phyloP scores from a whole-genome alignment of 2,888 invertebrate species.

The Halictus ligatus region DNA sequence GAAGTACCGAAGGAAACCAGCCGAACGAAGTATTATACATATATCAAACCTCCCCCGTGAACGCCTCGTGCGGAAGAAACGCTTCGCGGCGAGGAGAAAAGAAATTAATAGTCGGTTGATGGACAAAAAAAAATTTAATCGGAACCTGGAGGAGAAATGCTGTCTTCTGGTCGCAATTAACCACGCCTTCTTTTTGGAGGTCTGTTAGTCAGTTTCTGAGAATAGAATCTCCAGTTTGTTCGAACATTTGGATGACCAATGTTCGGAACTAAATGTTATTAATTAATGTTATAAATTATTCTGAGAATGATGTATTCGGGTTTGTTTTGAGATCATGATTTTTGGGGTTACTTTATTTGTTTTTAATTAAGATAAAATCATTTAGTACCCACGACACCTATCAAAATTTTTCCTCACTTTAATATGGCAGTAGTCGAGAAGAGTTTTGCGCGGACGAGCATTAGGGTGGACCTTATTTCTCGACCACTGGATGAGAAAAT shows the following conservation, averaged over 20 bases:
- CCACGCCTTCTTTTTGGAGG: not conserved
- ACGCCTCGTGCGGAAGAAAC: constrained; percentile 36
- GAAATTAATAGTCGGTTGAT: constrained; percentile 11
- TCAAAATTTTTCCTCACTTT: too few relatives aligned
- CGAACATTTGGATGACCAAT: not conserved
- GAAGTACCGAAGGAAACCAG: constrained; percentile 43
- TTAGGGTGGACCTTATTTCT: too few relatives aligned
- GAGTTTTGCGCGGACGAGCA: too few relatives aligned
- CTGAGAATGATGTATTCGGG: too few relatives aligned
- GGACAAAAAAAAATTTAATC: not conserved
- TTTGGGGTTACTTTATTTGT: too few relatives aligned
- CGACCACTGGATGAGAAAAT: too few relatives aligned
- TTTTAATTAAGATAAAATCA: too few relatives aligned
- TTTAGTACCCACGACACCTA: too few relatives aligned
- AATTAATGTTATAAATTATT: too few relatives aligned
- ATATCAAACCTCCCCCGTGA: constrained; percentile 33
- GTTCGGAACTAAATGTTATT: not conserved
- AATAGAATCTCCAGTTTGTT: not conserved
- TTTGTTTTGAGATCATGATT: too few relatives aligned
- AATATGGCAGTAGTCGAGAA: too few relatives aligned
- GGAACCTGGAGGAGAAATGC: not conserved
- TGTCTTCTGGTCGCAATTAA: not conserved
- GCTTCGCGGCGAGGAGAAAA: constrained; percentile 23
- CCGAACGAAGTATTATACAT: constrained; percentile 29
- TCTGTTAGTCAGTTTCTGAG: not conserved